phyloP scores from a whole-genome alignment of 2,797 vertebrate genomes.

The Artibeus jamaicensis region DNA sequence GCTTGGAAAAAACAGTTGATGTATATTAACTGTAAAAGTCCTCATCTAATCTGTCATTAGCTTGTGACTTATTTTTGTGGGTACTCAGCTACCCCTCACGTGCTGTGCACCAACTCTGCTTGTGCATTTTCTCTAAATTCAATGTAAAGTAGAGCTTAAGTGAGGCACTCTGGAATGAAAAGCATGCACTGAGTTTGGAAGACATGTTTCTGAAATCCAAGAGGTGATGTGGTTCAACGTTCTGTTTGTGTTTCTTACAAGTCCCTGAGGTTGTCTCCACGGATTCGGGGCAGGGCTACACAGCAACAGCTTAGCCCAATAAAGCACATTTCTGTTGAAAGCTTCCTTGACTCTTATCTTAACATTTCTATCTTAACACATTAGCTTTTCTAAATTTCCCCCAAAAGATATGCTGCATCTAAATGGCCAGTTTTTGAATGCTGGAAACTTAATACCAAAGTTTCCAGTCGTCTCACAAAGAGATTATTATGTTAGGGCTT shows the following conservation, averaged over 20 bases:
- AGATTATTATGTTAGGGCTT: constrained; percentile 22
- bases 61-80: neutral
- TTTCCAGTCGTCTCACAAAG: constrained; percentile 1
- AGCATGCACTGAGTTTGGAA: neutral
- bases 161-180: neutral
- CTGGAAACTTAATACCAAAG: constrained; percentile 39
- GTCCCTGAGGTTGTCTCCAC: neutral
- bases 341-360: neutral
- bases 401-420: neutral
- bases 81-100: neutral
- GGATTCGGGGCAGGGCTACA: neutral
- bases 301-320: neutral
- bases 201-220: neutral
- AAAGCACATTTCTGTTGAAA: neutral
- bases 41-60: neutral
- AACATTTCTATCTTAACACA: neutral
- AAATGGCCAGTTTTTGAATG: neutral
- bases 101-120: neutral
- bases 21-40: neutral
- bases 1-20: neutral
- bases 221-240: neutral
- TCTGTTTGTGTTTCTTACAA: neutral
- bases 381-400: neutral
- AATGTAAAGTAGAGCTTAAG: neutral
- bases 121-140: neutral